Base-by-base conservation (phyloP, 2,888 invertebrate species). In the Mesoligia furuncula region DNA sequence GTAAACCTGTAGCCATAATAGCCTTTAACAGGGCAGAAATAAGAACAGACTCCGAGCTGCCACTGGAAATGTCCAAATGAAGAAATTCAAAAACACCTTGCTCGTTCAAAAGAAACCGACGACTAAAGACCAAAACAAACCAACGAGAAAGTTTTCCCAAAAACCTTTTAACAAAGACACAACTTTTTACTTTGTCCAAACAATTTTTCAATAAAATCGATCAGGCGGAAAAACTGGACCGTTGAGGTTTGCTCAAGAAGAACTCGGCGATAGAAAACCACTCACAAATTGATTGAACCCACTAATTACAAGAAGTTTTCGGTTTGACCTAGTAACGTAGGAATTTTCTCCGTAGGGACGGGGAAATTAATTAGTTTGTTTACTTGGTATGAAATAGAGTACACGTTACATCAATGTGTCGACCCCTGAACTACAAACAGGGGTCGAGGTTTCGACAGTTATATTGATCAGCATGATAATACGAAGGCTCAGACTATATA, bases 271-370 rank as follows among this genome's bases (percentile, higher is more conserved):
- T 79, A 81, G 82, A 87, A 90, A 90, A 91, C 91, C 91, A 90
- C 91, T 93, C 87, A 88, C 88, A 89, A 90, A 92, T 90, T 90
- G 86, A 89, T 90, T 88, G 83, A 77, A 81, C 80, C 78, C 88
- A 90, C 82, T 90, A 90, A 91, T 92, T 90, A 89, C 75, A 62
- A 68, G 48, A 87, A 87, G 72, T 86, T 87, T 84, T 75, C 27
- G 69, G 73, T 79, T 75, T 77, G 81, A 81, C 73, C 78, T 73
- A 75, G 42, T 62, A 39, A 65, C 31, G 62, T 36, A 36, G 42
- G 66, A 70, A 79, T 73, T 78, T 73, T 42, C 48, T 57, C 69
- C 54, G 27, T 20, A 61, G 69, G 36, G 45, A 27, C 42, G 13
- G 1, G 27, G 57, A 48, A 74, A 84, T 75, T 64, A 74, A 73